These are phyloP conservation scores for Gallinago solitaria DNA, from an alignment of 2,797 vertebrate species.

Conservation along the genomic window DNA sequence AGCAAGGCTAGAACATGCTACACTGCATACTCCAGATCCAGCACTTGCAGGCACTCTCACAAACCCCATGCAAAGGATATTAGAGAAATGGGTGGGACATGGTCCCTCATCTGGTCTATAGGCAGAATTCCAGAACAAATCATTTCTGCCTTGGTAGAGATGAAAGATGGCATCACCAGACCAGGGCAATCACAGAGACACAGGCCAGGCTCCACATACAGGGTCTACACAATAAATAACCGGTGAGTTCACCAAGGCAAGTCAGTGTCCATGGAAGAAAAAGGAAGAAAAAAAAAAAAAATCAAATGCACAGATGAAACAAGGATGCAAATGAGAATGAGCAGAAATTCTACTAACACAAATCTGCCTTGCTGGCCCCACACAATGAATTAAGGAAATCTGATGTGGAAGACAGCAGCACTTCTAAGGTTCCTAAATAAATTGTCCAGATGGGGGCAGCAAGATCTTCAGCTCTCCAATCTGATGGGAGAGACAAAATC, in stretches of 20 bases:
- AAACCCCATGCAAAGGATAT: slow-evolving; percentile 86
- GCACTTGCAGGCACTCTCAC: background rate
- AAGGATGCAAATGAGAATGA: background rate
- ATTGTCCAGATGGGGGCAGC: background rate
- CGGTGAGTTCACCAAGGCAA: background rate
- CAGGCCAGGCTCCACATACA: slow-evolving; percentile 90
- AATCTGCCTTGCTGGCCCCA: background rate
- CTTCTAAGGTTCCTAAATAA: background rate
- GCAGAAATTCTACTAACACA: background rate
- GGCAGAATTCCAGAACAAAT: slow-evolving; percentile 93
- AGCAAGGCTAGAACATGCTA: background rate
- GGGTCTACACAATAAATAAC: slow-evolving; percentile 81
- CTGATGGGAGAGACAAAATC: background rate
- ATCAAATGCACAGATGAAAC: background rate
- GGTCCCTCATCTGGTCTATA: slow-evolving; percentile 97
- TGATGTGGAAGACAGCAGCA: background rate
- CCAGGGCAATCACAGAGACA: slow-evolving; percentile 98
- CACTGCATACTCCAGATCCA: background rate
- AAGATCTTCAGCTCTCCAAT: background rate
- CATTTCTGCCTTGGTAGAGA: slow-evolving; percentile 99
- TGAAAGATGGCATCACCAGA: slow-evolving; percentile 96
- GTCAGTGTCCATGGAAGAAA: background rate
- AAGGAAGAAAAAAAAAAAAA: background rate
- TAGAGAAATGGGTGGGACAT: slow-evolving; percentile 88
- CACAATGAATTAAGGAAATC: background rate